These are phyloP conservation scores for Dryadula phaetusa DNA, from an alignment of 2,888 invertebrate genomes.

Conservation along the genomic window DNA sequence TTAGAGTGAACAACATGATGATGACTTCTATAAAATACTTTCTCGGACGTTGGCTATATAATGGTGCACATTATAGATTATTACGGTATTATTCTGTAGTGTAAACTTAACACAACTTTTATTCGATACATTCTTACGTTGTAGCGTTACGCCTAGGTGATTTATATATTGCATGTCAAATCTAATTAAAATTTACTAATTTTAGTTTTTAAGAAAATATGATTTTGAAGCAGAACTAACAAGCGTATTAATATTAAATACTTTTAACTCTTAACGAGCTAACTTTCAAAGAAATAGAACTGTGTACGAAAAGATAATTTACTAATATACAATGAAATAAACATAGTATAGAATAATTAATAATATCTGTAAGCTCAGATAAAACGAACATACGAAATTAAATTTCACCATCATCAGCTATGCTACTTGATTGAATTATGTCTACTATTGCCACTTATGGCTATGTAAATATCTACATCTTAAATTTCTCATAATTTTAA, in stretches of 20 bases:
- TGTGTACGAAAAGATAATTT: too few relatives aligned
- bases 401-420: too few relatives aligned
- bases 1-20: constrained; percentile 40
- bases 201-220: background rate
- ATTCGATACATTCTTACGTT: background rate
- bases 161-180: constrained; percentile 16
- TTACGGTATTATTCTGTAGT: constrained; percentile 23
- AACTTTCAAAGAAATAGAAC: background rate
- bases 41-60: constrained; percentile 43
- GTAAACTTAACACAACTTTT: constrained; percentile 7
- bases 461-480: too few relatives aligned
- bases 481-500: too few relatives aligned
- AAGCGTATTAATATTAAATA: background rate
- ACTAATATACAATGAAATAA: too few relatives aligned
- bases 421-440: too few relatives aligned
- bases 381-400: too few relatives aligned
- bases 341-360: too few relatives aligned
- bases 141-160: background rate
- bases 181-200: constrained; percentile 2
- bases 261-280: background rate
- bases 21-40: constrained; percentile 49
- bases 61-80: constrained; percentile 35
- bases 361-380: too few relatives aligned
- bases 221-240: background rate
- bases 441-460: too few relatives aligned